Evolutionary conservation across 2,797 vertebrate genomes (phyloP).

Genomic region (Poeciliopsis gracilis): DNA sequence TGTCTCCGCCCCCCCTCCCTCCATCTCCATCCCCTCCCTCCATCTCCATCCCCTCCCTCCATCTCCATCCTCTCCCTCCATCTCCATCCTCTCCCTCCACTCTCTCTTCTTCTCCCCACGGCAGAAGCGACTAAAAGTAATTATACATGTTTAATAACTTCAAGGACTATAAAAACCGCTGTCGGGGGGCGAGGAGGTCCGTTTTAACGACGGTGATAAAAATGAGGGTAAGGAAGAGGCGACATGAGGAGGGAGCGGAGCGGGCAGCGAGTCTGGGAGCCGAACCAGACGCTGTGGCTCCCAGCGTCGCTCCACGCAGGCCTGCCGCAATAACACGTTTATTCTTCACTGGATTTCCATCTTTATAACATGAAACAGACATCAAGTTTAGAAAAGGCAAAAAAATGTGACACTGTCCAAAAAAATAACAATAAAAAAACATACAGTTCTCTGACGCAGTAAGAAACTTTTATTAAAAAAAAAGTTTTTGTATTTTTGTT

Average conservation of each 20-base stretch:
- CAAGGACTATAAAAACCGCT: slow-evolving; percentile 75
- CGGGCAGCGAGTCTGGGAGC: no score
- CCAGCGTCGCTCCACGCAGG: no score
- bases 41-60: no score
- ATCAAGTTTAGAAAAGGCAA: no score
- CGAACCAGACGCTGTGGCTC: slow-evolving; percentile 22
- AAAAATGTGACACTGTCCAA: no score
- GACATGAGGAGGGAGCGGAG: slow-evolving; percentile 14
- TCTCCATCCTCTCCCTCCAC: slow-evolving; percentile 49
- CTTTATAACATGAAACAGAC: no score
- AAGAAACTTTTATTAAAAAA: no score
- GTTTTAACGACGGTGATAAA: slow-evolving; percentile 77
- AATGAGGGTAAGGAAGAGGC: slow-evolving; percentile 63
- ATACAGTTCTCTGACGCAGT: no score
- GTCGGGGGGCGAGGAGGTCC: slow-evolving; percentile 72
- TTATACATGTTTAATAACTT: slow-evolving; percentile 84
- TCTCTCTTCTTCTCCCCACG: slow-evolving; percentile 63
- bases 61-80: slow-evolving; percentile 47
- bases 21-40: slow-evolving; percentile 51
- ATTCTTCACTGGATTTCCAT: no score
- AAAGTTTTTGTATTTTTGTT: no score
- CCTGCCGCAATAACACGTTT: no score
- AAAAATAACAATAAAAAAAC: no score
- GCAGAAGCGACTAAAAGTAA: slow-evolving; percentile 75
- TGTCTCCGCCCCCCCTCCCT: slow-evolving; percentile 52